A percentile compares a stretch with the other conserved stretches of the same genome.
Evolutionary conservation across 2,888 invertebrate genomes (phyloP).

Genomic region (Criorhina ranunculi): DNA sequence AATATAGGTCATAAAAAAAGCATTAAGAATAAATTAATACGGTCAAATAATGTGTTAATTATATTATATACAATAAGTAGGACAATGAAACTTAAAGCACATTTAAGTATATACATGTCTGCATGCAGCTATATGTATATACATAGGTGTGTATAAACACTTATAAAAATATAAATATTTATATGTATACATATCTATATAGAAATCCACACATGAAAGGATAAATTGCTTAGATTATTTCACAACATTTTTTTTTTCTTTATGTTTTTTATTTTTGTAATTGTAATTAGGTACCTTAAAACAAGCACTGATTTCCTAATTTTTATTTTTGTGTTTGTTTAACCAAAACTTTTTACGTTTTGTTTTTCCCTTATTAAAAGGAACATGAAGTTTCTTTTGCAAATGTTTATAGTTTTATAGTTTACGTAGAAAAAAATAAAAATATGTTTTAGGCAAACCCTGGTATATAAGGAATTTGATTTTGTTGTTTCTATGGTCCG

Average conservation of each 20-base stretch:
- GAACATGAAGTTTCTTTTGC: conserved; percentile 17
- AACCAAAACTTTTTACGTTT: not conserved
- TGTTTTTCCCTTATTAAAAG: conserved; percentile 7
- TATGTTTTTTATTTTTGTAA: conserved; percentile 2
- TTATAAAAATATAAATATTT: not conserved
- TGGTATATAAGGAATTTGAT: conserved; percentile 19
- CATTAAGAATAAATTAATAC: conserved; percentile 45
- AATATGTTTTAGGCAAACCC: not conserved
- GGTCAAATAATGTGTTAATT: conserved; percentile 4
- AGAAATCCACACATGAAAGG: not conserved
- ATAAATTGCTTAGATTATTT: conserved; percentile 22
- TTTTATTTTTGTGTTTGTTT: not conserved
- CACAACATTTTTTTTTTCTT: conserved; percentile 24
- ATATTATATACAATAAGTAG: conserved; percentile 24
- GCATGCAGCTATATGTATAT: not conserved
- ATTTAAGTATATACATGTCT: conserved; percentile 1
- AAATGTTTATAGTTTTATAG: conserved; percentile 13
- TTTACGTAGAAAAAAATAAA: not conserved
- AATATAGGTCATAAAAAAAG: conserved; percentile 26
- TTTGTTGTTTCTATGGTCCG: conserved; percentile 25
- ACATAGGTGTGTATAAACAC: not conserved
- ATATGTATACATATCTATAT: conserved; percentile 6
- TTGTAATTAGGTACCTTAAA: conserved; percentile 43
- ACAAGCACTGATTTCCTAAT: conserved; percentile 27
- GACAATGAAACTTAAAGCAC: conserved; percentile 30